Evolutionary conservation across 1,140 invertebrate genomes (phyloP).

Genomic region (Hirudo medicinalis): DNA sequence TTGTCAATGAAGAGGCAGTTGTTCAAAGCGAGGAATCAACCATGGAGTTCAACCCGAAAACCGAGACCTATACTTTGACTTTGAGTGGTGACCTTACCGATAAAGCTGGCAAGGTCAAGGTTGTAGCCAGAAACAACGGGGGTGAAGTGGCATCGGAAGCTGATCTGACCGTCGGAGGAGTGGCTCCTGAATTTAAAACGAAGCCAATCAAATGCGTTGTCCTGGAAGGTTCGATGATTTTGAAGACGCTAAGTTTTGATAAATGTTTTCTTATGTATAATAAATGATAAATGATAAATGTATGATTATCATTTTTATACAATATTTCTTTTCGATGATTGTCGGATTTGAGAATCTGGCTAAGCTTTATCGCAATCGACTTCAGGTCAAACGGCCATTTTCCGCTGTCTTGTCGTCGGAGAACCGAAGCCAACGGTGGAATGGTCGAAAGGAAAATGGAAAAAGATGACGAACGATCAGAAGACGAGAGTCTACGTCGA

Average conservation of each 20-base stretch:
- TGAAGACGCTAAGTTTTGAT: not conserved
- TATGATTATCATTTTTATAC: too few relatives aligned
- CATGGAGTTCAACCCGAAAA: conserved; percentile 31
- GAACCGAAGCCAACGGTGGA: conserved; percentile 35
- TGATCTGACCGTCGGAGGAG: conserved; percentile 30
- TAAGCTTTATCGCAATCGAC: not conserved
- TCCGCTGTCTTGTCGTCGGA: conserved; percentile 34
- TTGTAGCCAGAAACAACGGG: conserved; percentile 34
- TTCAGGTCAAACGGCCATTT: conserved; percentile 32
- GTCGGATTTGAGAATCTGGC: not conserved
- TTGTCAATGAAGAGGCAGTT: conserved; percentile 34
- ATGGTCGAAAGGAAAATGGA: conserved; percentile 41
- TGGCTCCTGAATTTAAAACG: conserved; percentile 33
- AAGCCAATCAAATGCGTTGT: conserved; percentile 38
- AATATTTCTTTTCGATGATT: too few relatives aligned
- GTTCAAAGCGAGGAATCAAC: conserved; percentile 31
- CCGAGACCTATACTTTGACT: conserved; percentile 30
- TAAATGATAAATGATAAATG: too few relatives aligned
- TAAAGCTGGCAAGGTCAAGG: conserved; percentile 32
- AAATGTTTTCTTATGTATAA: too few relatives aligned
- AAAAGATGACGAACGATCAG: conserved; percentile 31
- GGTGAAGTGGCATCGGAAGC: conserved; percentile 34
- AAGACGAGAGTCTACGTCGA: conserved; percentile 33
- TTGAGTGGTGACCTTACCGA: conserved; percentile 31
- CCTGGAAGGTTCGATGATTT: conserved; percentile 31